Conservation (phyloP, 23 tunicate species). For the Clavelina lepadiformis region DNA sequence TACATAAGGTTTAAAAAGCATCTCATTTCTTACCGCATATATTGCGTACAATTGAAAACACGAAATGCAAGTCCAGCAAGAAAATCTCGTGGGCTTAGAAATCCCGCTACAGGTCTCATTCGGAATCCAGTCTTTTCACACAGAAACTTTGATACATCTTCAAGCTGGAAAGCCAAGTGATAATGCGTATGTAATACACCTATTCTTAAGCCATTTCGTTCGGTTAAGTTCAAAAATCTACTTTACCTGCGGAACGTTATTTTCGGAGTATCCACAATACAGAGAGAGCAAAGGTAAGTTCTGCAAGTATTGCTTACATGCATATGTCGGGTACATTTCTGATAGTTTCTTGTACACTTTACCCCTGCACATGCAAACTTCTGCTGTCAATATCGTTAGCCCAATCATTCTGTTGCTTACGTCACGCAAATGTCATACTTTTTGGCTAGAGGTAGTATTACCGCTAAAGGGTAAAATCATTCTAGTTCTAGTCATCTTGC, state of each 20-base stretch:
- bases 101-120: conserved; percentile 94
- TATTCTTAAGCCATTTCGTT: too few species aligned
- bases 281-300: conserved; percentile 50
- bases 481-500: too few species aligned
- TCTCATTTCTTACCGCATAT: conserved; percentile 48
- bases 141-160: conserved; percentile 72
- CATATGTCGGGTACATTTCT: conserved; percentile 67
- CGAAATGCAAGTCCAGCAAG: conserved; percentile 94
- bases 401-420: too few species aligned
- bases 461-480: too few species aligned
- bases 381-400: too few species aligned
- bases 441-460: too few species aligned
- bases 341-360: conserved; percentile 67
- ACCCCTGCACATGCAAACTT: conserved; percentile 30
- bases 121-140: conserved; percentile 83
- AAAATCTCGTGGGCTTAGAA: conserved; percentile 94
- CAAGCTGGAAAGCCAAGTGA: conserved; percentile 40
- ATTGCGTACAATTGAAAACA: conserved; percentile 98
- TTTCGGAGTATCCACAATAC: conserved; percentile 53
- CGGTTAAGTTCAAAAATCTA: too few species aligned
- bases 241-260: conserved; percentile 80
- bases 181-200: too few species aligned
- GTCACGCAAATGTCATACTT: too few species aligned
- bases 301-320: conserved; percentile 66
- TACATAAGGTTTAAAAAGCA: not conserved